These are phyloP conservation scores for Paradisaea rubra DNA, from an alignment of 2,113 vertebrate species.

Conservation along the genomic window DNA sequence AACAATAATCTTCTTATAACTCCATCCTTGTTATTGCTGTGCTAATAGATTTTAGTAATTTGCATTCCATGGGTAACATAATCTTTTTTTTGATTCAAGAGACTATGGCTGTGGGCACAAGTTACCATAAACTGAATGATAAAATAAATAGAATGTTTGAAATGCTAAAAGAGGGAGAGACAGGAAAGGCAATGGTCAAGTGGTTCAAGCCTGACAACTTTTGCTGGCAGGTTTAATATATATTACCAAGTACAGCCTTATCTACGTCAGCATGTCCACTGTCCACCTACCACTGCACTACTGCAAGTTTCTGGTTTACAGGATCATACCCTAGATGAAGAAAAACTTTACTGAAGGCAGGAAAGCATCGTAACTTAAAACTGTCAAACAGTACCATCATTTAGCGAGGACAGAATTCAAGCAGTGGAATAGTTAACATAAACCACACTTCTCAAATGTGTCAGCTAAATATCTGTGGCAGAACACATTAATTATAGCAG, in stretches of 20 bases:
- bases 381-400: background rate
- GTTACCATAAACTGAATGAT: background rate
- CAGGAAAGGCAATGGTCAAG: background rate
- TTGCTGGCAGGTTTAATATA: background rate
- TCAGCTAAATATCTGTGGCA: conserved; percentile 92
- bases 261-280: background rate
- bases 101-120: background rate
- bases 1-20: conserved; percentile 40
- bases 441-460: conserved; percentile 80
- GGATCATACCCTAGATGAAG: background rate
- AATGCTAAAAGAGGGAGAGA: background rate
- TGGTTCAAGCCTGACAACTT: background rate
- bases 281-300: background rate
- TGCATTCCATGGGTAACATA: background rate
- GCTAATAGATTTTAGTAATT: conserved; percentile 3
- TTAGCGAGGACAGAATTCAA: conserved; percentile 58
- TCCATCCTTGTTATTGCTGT: background rate
- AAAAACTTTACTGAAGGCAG: background rate
- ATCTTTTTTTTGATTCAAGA: background rate
- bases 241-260: background rate
- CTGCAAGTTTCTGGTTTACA: background rate
- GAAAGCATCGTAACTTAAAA: background rate
- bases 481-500: conserved; percentile 95
- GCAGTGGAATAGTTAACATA: conserved; percentile 81
- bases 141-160: background rate